Conservation (phyloP, 2,797 vertebrate species). For the Staurois parvus region DNA sequence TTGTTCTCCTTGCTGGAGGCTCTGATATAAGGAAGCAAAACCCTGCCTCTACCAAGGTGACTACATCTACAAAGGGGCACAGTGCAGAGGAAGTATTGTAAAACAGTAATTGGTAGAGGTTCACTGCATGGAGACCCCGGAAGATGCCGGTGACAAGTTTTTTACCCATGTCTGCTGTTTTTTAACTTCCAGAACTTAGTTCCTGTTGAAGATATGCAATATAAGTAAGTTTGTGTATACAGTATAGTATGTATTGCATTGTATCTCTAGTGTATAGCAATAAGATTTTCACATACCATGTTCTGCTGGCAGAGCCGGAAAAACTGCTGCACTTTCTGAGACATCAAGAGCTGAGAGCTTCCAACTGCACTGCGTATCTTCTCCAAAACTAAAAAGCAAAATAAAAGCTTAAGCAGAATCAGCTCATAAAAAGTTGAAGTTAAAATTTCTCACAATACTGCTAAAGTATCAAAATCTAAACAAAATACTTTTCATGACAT, state of each 20-base stretch:
- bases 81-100: neutral
- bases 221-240: neutral
- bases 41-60: neutral
- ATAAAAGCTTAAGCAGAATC: too few species aligned
- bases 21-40: neutral
- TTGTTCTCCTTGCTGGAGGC: neutral
- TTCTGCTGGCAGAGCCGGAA: conserved; percentile 98
- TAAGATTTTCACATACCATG: conserved; percentile 84
- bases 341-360: conserved; percentile 97
- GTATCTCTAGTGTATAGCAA: neutral
- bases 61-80: neutral
- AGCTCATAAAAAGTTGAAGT: too few species aligned
- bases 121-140: too few species aligned
- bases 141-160: too few species aligned
- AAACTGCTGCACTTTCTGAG: conserved; percentile 99
- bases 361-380: conserved; percentile 95
- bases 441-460: too few species aligned
- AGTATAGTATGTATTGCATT: neutral
- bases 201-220: neutral
- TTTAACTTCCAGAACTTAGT: neutral
- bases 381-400: conserved; percentile 83
- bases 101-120: neutral
- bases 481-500: too few species aligned
- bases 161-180: neutral
- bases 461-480: too few species aligned